These are phyloP conservation scores for Chrysolina americana DNA, from an alignment of 2,888 invertebrate species.

Conservation along the genomic window DNA sequence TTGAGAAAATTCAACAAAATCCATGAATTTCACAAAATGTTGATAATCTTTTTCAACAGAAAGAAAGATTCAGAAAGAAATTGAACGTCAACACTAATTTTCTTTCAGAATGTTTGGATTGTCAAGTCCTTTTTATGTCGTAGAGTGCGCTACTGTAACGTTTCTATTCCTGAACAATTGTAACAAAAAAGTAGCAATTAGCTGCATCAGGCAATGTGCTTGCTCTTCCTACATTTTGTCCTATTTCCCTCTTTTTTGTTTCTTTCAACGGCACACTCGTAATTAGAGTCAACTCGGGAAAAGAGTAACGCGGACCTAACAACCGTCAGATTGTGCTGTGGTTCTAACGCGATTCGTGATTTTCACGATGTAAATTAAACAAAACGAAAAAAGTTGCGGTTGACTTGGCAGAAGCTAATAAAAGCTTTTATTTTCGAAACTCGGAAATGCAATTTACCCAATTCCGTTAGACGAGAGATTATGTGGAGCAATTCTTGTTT, in stretches of 20 bases:
- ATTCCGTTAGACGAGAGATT: not conserved
- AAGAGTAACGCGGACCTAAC: constrained; percentile 20
- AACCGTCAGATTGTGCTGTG: constrained; percentile 29
- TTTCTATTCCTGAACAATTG: not conserved
- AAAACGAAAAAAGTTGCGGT: not conserved
- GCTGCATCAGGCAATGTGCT: not conserved
- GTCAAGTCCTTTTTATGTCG: no score
- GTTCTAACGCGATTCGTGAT: constrained; percentile 17
- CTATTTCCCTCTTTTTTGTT: not conserved
- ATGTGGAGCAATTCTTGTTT: not conserved
- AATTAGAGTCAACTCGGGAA: constrained; percentile 28
- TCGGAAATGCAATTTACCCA: not conserved
- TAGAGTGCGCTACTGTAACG: not conserved
- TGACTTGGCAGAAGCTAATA: not conserved
- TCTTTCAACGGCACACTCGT: constrained; percentile 26
- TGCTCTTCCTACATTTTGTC: not conserved
- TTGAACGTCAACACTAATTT: no score
- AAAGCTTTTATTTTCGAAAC: constrained; percentile 1
- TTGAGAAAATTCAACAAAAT: no score
- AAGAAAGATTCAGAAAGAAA: not conserved
- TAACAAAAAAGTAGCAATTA: not conserved
- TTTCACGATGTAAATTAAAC: constrained; percentile 14
- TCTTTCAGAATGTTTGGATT: no score
- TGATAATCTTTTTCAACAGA: not conserved
- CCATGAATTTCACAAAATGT: no score